Evolutionary conservation across 2,888 invertebrate genomes (phyloP).

Genomic region (Lycocerus yunnanus): DNA sequence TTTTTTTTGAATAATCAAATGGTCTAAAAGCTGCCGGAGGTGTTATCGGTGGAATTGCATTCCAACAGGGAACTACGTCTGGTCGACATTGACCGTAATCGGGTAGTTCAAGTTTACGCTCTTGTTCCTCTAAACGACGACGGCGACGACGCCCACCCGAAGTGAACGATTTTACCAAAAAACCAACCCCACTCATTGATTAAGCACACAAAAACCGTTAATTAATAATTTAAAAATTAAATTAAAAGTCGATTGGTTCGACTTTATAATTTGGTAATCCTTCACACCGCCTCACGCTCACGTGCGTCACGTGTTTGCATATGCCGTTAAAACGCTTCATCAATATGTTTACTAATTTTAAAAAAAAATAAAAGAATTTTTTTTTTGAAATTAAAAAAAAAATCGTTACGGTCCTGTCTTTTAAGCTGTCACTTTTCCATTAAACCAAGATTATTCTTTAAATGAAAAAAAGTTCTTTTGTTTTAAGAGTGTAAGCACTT

Average conservation of each 20-base stretch:
- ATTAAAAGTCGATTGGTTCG: neutral
- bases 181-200: slow-evolving; percentile 64
- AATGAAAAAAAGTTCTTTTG: slow-evolving; percentile 5
- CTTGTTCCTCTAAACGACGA: slow-evolving; percentile 67
- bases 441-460: neutral
- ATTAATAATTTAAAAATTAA: neutral
- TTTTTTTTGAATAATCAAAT: slow-evolving; percentile 14
- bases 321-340: neutral
- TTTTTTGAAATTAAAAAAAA: neutral
- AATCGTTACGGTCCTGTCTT: neutral
- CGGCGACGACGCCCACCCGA: slow-evolving; percentile 65
- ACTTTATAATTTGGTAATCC: neutral
- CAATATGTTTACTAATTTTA: neutral
- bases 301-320: neutral
- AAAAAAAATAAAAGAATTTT: neutral
- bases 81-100: slow-evolving; percentile 52
- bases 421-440: neutral
- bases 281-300: neutral
- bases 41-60: slow-evolving; percentile 66
- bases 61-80: slow-evolving; percentile 63
- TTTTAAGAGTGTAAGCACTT: neutral
- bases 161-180: slow-evolving; percentile 68
- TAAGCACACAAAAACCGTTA: neutral
- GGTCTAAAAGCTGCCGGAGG: slow-evolving; percentile 67
- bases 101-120: slow-evolving; percentile 46